These are phyloP conservation scores for Camponotus pennsylvanicus DNA, from an alignment of 1,140 invertebrate genomes.

Conservation along the genomic window DNA sequence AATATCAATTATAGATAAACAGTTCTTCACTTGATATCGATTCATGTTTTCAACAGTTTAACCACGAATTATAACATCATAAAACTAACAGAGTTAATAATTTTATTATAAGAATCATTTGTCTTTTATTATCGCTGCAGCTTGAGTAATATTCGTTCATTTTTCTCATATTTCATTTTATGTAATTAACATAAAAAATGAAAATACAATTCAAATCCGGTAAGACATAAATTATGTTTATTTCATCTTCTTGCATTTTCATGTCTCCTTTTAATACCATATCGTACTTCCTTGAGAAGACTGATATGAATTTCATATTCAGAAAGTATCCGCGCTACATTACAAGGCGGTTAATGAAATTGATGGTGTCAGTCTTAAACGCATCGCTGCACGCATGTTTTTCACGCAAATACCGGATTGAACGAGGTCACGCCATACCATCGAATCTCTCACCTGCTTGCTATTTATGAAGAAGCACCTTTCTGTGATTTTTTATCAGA, in stretches of 20 bases:
- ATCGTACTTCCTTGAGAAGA: not conserved
- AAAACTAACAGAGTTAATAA: not conserved
- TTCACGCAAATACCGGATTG: not conserved
- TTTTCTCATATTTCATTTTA: not conserved
- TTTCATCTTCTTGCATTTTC: not conserved
- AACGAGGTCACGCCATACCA: not conserved
- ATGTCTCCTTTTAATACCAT: not conserved
- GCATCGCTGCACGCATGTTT: conserved; percentile 3
- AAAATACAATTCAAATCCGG: no score
- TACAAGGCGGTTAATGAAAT: conserved; percentile 21
- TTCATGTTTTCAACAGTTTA: not conserved
- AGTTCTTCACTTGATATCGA: not conserved
- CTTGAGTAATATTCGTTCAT: not conserved
- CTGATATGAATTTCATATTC: conserved; percentile 31
- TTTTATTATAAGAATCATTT: not conserved
- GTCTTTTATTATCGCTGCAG: not conserved
- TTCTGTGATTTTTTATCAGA: conserved; percentile 33
- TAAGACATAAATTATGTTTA: not conserved
- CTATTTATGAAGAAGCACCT: conserved; percentile 4
- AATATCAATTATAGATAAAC: not conserved
- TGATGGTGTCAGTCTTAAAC: conserved; percentile 22
- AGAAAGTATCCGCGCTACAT: conserved; percentile 2
- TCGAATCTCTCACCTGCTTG: conserved; percentile 36
- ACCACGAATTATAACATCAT: not conserved
- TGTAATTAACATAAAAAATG: not conserved